Conservation (phyloP, 2,888 invertebrate genomes). For the Caenorhabditis plicata region DNA sequence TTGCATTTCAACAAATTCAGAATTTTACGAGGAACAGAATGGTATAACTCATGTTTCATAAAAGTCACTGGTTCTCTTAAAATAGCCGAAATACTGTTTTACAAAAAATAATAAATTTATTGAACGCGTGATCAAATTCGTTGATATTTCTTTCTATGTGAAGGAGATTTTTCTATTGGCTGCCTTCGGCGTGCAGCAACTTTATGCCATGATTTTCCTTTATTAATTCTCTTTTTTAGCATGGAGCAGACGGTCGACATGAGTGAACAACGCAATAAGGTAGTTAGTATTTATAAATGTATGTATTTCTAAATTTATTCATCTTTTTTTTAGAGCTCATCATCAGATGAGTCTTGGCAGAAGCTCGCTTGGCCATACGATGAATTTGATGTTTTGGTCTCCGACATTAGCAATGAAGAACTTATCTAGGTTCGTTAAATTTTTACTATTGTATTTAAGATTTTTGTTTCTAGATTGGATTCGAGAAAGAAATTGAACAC, state of each 20-base stretch:
- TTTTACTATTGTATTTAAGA: constrained; percentile 19
- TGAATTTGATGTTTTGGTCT: constrained; percentile 35
- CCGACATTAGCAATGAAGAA: constrained; percentile 31
- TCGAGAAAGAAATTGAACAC: constrained; percentile 19
- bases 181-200: no score
- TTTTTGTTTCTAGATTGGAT: constrained; percentile 16
- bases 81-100: no score
- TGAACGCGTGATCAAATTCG: no score
- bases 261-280: constrained; percentile 30
- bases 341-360: constrained; percentile 29
- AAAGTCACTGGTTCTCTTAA: no score
- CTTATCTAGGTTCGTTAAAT: constrained; percentile 17
- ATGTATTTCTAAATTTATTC: constrained; percentile 31
- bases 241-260: constrained; percentile 8
- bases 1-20: no score
- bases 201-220: constrained; percentile 24
- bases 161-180: no score
- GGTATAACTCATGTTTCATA: no score
- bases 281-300: constrained; percentile 26
- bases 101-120: no score
- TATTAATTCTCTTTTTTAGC: constrained; percentile 32
- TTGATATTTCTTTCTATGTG: no score
- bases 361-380: constrained; percentile 23
- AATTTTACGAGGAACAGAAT: no score
- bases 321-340: constrained; percentile 36